Percentiles rank a stretch among this genome's conserved stretches.
Evolutionary conservation across 2,888 invertebrate genomes (phyloP).

Genomic region (Zhuqinia jingwanae): DNA sequence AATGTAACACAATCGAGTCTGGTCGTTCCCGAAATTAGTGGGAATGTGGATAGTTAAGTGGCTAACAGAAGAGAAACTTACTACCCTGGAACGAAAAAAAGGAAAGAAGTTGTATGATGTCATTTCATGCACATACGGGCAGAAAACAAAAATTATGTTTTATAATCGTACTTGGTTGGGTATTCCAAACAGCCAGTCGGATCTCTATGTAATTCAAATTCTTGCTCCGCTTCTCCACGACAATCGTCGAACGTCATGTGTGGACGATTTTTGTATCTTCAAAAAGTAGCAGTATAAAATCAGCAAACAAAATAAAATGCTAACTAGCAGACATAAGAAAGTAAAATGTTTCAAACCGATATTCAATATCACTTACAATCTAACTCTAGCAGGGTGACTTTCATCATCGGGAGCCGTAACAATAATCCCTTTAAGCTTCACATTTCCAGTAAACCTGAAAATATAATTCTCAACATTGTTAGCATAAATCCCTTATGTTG

Average conservation of each 20-base stretch:
- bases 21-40: conserved; percentile 92
- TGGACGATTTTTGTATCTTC: conserved; percentile 94
- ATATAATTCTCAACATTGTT: neutral
- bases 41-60: conserved; percentile 96
- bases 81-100: too few species aligned
- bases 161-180: conserved; percentile 88
- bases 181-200: conserved; percentile 91
- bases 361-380: conserved; percentile 95
- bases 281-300: too few species aligned
- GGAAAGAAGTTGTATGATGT: too few species aligned
- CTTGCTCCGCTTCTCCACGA: conserved; percentile 89
- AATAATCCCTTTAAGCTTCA: conserved; percentile 97
- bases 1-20: conserved; percentile 94
- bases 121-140: too few species aligned
- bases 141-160: conserved; percentile 73
- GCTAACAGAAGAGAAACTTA: conserved; percentile 94
- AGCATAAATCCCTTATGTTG: too few species aligned
- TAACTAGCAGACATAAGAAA: too few species aligned
- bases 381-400: conserved; percentile 91
- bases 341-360: too few species aligned
- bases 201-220: conserved; percentile 92
- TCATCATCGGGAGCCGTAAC: conserved; percentile 94
- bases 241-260: conserved; percentile 97
- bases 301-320: too few species aligned
- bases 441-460: conserved; percentile 92